Percentiles rank a stretch among this genome's conserved stretches.
phyloP scores from a whole-genome alignment of 2,797 vertebrate species.

The Sebastes itinus region DNA sequence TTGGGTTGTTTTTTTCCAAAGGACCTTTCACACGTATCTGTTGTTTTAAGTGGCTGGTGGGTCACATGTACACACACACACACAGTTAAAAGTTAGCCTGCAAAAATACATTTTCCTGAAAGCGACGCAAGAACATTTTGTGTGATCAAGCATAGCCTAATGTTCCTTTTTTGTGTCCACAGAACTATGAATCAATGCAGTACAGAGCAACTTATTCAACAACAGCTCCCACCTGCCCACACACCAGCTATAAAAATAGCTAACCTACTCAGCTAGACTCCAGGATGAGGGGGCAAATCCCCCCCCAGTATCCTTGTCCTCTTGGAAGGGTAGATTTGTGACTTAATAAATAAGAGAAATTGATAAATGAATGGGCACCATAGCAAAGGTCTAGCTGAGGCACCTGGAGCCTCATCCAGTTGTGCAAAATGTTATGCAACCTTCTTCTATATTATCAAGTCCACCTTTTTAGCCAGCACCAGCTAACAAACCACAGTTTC shows the following conservation, averaged over 20 bases:
- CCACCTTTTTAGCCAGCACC: constrained; percentile 19
- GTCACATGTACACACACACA: not conserved
- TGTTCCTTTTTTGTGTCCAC: constrained; percentile 55
- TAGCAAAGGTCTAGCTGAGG: not conserved
- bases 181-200: constrained; percentile 77
- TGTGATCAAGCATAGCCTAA: constrained; percentile 39
- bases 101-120: not conserved
- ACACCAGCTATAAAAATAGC: constrained; percentile 76
- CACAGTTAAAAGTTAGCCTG: not conserved
- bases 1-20: not conserved
- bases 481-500: constrained; percentile 2
- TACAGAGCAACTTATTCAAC: constrained; percentile 73
- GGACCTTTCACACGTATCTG: constrained; percentile 8
- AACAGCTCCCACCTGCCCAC: constrained; percentile 79
- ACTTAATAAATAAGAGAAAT: constrained; percentile 4
- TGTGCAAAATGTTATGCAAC: constrained; percentile 62
- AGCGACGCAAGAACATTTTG: not conserved
- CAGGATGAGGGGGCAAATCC: constrained; percentile 65
- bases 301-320: constrained; percentile 40
- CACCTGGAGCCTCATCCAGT: constrained; percentile 36
- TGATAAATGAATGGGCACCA: constrained; percentile 7
- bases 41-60: not conserved
- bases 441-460: not conserved
- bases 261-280: constrained; percentile 75
- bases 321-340: constrained; percentile 30